Conservation (phyloP, 64 coral and sea anemone genomes). For the Montipora cactus region DNA sequence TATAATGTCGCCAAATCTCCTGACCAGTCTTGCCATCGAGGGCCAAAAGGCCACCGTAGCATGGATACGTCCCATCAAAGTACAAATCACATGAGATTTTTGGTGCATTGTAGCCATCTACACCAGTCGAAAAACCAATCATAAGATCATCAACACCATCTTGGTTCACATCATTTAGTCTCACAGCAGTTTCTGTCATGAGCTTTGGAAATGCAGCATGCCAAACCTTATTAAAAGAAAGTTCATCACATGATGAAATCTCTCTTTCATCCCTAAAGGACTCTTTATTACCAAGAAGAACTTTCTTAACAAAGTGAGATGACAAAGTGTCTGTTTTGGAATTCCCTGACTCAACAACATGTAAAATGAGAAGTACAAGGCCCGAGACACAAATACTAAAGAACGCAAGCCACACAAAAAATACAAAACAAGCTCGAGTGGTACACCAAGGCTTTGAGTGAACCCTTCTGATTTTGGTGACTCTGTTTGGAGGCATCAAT, state of each 20-base stretch:
- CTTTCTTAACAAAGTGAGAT: slow-evolving; percentile 69
- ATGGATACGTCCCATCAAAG: slow-evolving; percentile 94
- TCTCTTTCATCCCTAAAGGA: slow-evolving; percentile 20
- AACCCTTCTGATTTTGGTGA: slow-evolving; percentile 77
- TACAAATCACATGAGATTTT: slow-evolving; percentile 91
- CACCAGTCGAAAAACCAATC: slow-evolving; percentile 92
- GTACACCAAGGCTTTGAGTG: slow-evolving; percentile 93
- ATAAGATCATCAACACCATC: slow-evolving; percentile 94
- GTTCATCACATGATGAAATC: slow-evolving; percentile 68
- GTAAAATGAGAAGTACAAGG: slow-evolving; percentile 77
- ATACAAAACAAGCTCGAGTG: slow-evolving; percentile 81
- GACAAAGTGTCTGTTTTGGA: neutral
- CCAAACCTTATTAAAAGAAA: slow-evolving; percentile 81
- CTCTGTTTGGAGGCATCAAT: slow-evolving; percentile 75
- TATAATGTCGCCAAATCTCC: slow-evolving; percentile 97
- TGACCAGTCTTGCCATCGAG: slow-evolving; percentile 90
- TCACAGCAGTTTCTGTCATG: slow-evolving; percentile 95
- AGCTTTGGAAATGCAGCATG: slow-evolving; percentile 84
- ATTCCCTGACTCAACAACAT: slow-evolving; percentile 59
- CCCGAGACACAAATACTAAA: slow-evolving; percentile 85
- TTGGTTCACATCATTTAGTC: slow-evolving; percentile 95
- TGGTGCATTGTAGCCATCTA: slow-evolving; percentile 91
- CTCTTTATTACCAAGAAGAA: neutral
- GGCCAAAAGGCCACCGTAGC: slow-evolving; percentile 86
- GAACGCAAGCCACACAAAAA: slow-evolving; percentile 87